Evolutionary conservation across 2,888 invertebrate genomes (phyloP), one percentile per base, ranked within the genome.

Genomic region (Drosophila yooni): DNA sequence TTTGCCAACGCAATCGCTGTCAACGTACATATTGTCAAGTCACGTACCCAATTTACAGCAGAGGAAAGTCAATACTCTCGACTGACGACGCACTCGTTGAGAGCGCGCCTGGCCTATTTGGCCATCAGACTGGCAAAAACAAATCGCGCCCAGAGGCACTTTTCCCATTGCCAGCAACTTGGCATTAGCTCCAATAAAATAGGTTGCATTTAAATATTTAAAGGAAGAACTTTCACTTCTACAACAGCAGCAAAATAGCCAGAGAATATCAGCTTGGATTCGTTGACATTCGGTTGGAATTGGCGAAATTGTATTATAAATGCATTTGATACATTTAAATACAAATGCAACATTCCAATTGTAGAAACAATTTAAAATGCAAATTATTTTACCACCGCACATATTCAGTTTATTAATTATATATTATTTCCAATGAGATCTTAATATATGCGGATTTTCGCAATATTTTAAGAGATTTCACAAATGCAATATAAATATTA

Each of bases 41-140:
- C 87, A 87, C 87, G 87, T 87, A 89, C 76, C 89, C 89, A 90
- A 87, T 90, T 87, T 90, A 65, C 76, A 74, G 75, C 70, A 69
- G 60, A 71, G 69, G 72, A 86, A 86, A 85, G 88, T 85, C 85
- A 85, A 88, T 88, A 85, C 77, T 86, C 81, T 81, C 79, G 59
- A 73, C 76, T 64, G 70, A 66, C 48, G 67, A 60, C 61, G 54
- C 50, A 61, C 60, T 56, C 34, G 18, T 33, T 36, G 33, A 43
- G 50, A 40, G 21, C 54, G 34, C 54, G 29, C 21, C 43, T 61
- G 13, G 29, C 46, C 67, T 58, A 54, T 61, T 69, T 70, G 25
- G 61, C 51, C 57, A 62, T 43, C 5, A 58, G 51, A 52, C 60
- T 36, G 54, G 27, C 38, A 68, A 48, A 69, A 65, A 64, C 50